Evolutionary conservation across 2,888 invertebrate genomes (phyloP).

Genomic region (Dynastes maya): DNA sequence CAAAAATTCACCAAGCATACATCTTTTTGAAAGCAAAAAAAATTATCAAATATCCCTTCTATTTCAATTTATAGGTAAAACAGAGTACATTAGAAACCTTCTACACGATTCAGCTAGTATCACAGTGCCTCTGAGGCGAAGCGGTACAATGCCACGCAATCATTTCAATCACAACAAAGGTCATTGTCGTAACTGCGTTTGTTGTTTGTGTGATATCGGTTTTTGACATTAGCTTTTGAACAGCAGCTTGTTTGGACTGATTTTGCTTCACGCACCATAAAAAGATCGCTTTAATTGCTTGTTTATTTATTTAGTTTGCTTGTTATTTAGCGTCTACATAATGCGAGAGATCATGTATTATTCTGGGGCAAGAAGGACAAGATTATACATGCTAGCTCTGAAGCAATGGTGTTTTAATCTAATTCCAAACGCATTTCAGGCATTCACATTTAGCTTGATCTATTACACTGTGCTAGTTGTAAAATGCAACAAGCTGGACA

Average conservation of each 20-base stretch:
- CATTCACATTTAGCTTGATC: too few relatives aligned
- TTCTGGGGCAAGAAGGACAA: too few relatives aligned
- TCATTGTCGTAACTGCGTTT: conserved; percentile 50
- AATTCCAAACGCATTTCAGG: too few relatives aligned
- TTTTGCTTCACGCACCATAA: background rate
- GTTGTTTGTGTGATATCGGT: background rate
- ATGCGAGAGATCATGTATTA: too few relatives aligned
- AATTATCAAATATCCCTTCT: background rate
- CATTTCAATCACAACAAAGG: conserved; percentile 69
- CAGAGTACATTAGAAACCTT: conserved; percentile 69
- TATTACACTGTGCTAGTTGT: too few relatives aligned
- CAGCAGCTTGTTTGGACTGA: too few relatives aligned
- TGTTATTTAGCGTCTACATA: background rate
- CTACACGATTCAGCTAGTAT: conserved; percentile 69
- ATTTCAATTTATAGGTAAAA: conserved; percentile 64
- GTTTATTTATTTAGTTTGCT: background rate
- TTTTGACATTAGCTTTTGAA: too few relatives aligned
- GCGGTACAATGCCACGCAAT: conserved; percentile 66
- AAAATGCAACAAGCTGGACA: too few relatives aligned
- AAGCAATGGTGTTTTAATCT: too few relatives aligned
- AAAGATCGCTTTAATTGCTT: conserved; percentile 13
- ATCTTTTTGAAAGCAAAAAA: too few relatives aligned
- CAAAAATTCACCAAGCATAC: too few relatives aligned
- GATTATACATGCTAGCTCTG: too few relatives aligned
- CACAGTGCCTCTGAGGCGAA: conserved; percentile 67